Evolutionary conservation across 2,888 invertebrate species (phyloP).

Genomic region (Himalopsyche kuldschensis): DNA sequence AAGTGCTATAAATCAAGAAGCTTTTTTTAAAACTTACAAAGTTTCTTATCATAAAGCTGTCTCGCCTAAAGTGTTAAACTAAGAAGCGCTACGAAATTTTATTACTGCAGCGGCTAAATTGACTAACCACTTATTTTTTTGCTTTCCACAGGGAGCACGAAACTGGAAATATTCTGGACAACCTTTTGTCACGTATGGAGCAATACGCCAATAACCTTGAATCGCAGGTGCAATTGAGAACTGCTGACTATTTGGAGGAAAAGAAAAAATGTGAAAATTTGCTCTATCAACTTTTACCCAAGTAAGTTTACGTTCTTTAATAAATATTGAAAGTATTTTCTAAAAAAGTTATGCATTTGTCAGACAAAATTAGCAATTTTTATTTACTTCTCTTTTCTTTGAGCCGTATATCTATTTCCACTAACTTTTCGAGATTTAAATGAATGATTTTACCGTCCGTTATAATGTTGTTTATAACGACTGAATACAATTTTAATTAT

Average conservation of each 20-base stretch:
- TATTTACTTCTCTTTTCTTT: too few relatives aligned
- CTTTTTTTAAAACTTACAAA: too few relatives aligned
- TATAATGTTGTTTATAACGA: too few relatives aligned
- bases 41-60: too few relatives aligned
- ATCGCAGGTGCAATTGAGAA: conserved; percentile 91
- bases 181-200: conserved; percentile 95
- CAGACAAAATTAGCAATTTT: too few relatives aligned
- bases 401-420: too few relatives aligned
- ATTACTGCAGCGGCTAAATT: neutral
- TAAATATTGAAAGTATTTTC: neutral
- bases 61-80: neutral
- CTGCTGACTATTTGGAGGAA: conserved; percentile 96
- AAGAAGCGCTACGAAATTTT: neutral
- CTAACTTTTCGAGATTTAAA: too few relatives aligned
- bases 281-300: conserved; percentile 93
- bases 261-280: conserved; percentile 97
- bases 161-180: conserved; percentile 92
- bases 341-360: too few relatives aligned
- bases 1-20: too few relatives aligned
- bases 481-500: too few relatives aligned
- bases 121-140: neutral
- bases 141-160: conserved; percentile 72
- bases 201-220: conserved; percentile 99
- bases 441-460: too few relatives aligned
- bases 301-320: conserved; percentile 61